phyloP scores from a whole-genome alignment of 2,888 invertebrate genomes.

The Hesperia comma region DNA sequence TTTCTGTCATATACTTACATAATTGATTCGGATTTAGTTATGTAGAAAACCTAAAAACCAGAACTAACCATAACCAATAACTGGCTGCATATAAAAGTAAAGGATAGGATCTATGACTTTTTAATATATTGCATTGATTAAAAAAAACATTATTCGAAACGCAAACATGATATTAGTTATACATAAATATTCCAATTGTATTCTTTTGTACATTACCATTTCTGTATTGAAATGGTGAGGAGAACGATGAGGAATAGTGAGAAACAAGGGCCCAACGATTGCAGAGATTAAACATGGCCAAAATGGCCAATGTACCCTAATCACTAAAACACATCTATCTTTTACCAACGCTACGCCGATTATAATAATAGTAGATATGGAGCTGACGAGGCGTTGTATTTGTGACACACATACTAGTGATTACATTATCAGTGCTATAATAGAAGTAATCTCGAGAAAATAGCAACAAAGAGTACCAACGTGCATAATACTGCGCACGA shows the following conservation, averaged over 20 bases:
- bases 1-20: too few relatives aligned
- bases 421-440: constrained; percentile 26
- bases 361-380: background rate
- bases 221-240: background rate
- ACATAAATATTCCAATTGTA: too few relatives aligned
- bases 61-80: too few relatives aligned
- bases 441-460: constrained; percentile 21
- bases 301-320: constrained; percentile 20
- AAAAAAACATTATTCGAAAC: too few relatives aligned
- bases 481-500: constrained; percentile 28
- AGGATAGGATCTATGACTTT: too few relatives aligned
- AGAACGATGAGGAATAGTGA: background rate
- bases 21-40: too few relatives aligned
- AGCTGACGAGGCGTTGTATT: constrained; percentile 2
- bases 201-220: too few relatives aligned
- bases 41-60: too few relatives aligned
- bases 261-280: background rate
- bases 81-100: too few relatives aligned
- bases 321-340: constrained; percentile 8
- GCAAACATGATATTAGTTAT: too few relatives aligned
- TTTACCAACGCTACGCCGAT: background rate
- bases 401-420: constrained; percentile 15
- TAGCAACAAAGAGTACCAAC: constrained; percentile 20
- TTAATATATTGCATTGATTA: too few relatives aligned
- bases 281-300: constrained; percentile 22